phyloP scores from a whole-genome alignment of 2,797 vertebrate species.

The Oophaga sylvatica region DNA sequence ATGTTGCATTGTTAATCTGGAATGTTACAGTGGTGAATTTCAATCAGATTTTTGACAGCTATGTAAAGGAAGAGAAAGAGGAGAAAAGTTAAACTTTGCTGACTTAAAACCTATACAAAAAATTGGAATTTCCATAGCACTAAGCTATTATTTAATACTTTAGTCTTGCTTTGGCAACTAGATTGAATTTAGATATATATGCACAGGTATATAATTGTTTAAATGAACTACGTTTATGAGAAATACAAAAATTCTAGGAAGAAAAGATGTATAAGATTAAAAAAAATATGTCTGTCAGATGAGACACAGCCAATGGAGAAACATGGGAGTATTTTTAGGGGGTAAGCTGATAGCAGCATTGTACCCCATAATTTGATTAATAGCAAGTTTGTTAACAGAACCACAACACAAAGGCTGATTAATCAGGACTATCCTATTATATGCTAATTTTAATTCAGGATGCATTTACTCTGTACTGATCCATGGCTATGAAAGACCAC shows the following conservation, averaged over 20 bases:
- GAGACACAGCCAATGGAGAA: too few species aligned
- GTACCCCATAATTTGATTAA: too few species aligned
- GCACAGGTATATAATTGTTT: neutral
- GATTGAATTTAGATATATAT: neutral
- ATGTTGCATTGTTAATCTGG: slow-evolving; percentile 68
- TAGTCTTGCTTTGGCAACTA: neutral
- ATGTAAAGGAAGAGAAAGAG: slow-evolving; percentile 21
- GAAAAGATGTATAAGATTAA: neutral
- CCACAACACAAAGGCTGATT: too few species aligned
- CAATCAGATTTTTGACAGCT: slow-evolving; percentile 62
- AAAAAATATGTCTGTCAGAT: too few species aligned
- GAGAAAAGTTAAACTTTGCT: slow-evolving; percentile 16
- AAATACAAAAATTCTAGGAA: neutral
- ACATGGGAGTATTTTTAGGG: too few species aligned
- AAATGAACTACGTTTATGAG: neutral
- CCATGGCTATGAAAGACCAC: too few species aligned
- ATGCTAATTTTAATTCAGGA: too few species aligned
- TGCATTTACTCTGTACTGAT: too few species aligned
- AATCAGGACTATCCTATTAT: too few species aligned
- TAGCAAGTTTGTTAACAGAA: too few species aligned
- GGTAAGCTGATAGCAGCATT: too few species aligned
- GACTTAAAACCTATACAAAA: slow-evolving; percentile 42
- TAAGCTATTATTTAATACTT: neutral
- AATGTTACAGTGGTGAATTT: slow-evolving; percentile 68
- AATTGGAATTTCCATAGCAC: neutral